These are phyloP conservation scores for Trichopria drosophilae DNA, from an alignment of 2,888 invertebrate genomes.

Conservation along the genomic window DNA sequence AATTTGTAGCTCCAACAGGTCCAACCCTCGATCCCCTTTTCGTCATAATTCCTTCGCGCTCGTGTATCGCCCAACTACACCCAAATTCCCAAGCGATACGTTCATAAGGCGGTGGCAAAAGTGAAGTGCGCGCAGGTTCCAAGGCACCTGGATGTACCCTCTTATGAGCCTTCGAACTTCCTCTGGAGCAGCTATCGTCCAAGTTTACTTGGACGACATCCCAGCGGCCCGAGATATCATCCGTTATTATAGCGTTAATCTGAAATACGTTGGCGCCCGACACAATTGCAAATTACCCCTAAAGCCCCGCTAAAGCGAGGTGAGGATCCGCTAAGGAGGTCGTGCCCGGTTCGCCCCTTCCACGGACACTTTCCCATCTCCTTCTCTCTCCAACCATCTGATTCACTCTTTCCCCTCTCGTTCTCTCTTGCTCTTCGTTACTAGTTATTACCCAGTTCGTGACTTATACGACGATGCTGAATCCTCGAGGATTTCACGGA, in stretches of 20 bases:
- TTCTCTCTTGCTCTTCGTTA: too few species aligned
- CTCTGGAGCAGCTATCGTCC: slow-evolving; percentile 43
- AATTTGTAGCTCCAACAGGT: slow-evolving; percentile 44
- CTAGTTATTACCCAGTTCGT: not conserved
- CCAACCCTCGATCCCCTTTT: slow-evolving; percentile 1
- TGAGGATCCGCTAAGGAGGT: slow-evolving; percentile 5
- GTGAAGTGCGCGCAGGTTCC: slow-evolving; percentile 15
- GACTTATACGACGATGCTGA: slow-evolving; percentile 11
- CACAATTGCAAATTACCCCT: slow-evolving; percentile 45
- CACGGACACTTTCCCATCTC: not conserved
- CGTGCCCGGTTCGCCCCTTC: not conserved
- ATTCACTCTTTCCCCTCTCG: too few species aligned
- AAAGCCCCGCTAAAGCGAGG: slow-evolving; percentile 23
- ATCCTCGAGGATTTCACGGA: slow-evolving; percentile 15
- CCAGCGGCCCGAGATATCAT: slow-evolving; percentile 48
- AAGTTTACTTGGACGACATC: slow-evolving; percentile 47
- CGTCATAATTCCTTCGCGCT: not conserved
- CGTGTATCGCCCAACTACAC: not conserved
- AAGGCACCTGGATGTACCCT: slow-evolving; percentile 5
- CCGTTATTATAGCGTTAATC: slow-evolving; percentile 51
- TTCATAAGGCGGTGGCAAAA: slow-evolving; percentile 32
- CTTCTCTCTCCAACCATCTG: too few species aligned
- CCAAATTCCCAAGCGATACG: slow-evolving; percentile 42
- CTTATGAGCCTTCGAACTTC: slow-evolving; percentile 39
- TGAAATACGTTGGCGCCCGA: slow-evolving; percentile 45